Percentiles rank a stretch among this genome's conserved stretches.
These are phyloP conservation scores for Meandrina meandrites DNA, from an alignment of 92 coral and sea anemone genomes.

Conservation along the genomic window DNA sequence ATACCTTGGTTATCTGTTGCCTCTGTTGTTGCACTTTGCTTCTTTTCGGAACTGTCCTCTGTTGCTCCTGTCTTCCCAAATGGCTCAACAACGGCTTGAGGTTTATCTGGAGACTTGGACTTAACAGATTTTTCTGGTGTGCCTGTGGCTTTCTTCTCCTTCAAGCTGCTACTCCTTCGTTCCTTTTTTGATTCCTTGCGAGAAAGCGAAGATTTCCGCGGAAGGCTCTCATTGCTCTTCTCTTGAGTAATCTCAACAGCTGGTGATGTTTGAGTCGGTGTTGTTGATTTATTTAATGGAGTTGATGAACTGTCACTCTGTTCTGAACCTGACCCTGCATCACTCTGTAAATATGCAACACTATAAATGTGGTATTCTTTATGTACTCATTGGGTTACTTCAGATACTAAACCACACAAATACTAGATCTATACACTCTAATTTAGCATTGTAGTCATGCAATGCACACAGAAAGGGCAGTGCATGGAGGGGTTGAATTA, in stretches of 20 bases:
- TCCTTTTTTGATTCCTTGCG: conserved; percentile 55
- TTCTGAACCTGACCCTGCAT: conserved; percentile 41
- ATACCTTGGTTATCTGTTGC: conserved; percentile 16
- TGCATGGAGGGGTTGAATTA: no score
- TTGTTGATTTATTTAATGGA: conserved; percentile 21
- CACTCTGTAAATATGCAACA: conserved; percentile 24
- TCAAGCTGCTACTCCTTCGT: conserved; percentile 42
- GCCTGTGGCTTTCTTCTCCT: conserved; percentile 35
- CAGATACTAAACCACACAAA: no score
- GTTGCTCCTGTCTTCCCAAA: conserved; percentile 1
- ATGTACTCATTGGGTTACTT: neutral
- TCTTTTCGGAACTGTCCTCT: conserved; percentile 22
- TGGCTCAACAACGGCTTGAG: conserved; percentile 38
- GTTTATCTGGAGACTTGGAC: conserved; percentile 58
- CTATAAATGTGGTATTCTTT: neutral
- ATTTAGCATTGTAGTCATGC: no score
- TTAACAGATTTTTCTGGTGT: conserved; percentile 52
- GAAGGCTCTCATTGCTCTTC: conserved; percentile 8
- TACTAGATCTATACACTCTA: no score
- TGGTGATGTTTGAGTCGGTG: conserved; percentile 35
- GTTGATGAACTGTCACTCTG: conserved; percentile 41
- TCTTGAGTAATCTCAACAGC: conserved; percentile 25
- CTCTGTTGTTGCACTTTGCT: neutral
- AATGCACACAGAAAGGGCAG: no score
- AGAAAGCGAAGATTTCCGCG: conserved; percentile 36